Conservation (phyloP, 2,113 vertebrate species). For the Macroglossus sobrinus region DNA sequence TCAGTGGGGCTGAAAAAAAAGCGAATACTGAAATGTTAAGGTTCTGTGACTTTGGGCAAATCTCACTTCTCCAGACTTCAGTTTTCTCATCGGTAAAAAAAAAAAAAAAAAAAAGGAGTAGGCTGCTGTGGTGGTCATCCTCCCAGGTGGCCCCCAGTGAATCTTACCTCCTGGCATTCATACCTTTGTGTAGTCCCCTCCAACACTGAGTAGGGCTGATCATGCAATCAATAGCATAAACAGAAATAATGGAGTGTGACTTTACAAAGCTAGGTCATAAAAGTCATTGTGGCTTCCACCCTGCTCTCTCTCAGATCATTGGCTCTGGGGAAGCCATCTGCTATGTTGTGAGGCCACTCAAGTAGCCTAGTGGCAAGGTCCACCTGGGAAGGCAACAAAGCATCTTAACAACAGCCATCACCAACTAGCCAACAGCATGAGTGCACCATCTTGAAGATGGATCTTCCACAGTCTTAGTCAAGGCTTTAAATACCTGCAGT, state of each 20-base stretch:
- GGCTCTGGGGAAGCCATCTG: not conserved
- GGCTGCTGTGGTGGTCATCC: not conserved
- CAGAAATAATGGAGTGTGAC: not conserved
- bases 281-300: not conserved
- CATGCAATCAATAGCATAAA: not conserved
- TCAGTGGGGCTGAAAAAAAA: conserved; percentile 19
- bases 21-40: conserved; percentile 20
- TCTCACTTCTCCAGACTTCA: not conserved
- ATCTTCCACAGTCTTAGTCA: not conserved
- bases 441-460: not conserved
- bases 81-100: not conserved
- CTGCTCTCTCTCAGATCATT: not conserved
- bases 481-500: not conserved
- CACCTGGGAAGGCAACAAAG: not conserved
- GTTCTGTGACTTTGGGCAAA: not conserved
- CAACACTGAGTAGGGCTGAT: not conserved
- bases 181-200: not conserved
- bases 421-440: not conserved
- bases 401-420: not conserved
- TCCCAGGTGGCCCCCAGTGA: not conserved
- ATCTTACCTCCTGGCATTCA: not conserved
- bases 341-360: not conserved
- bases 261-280: not conserved
- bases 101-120: not conserved
- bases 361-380: not conserved